These are phyloP conservation scores for Trialeurodes vaporariorum DNA, from an alignment of 1,140 invertebrate species.

Conservation along the genomic window DNA sequence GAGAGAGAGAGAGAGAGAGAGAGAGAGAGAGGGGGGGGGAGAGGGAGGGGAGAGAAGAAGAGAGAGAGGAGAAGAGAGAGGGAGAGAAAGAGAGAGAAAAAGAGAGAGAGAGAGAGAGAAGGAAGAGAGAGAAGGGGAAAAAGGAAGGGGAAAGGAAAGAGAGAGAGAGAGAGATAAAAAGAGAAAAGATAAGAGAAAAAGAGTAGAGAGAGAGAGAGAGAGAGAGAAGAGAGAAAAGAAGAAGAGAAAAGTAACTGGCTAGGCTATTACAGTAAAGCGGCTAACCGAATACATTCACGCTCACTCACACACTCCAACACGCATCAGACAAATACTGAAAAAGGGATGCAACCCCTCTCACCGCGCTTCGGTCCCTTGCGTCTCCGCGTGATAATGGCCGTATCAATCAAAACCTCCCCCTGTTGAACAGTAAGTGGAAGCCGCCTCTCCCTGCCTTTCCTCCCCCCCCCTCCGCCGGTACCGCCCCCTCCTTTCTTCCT, in stretches of 20 bases:
- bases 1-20: too few relatives aligned
- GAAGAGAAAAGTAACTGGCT: slow-evolving; percentile 3
- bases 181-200: too few relatives aligned
- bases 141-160: too few relatives aligned
- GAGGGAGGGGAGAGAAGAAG: too few relatives aligned
- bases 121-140: slow-evolving; percentile 4
- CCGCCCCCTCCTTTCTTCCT: neutral
- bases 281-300: too few relatives aligned
- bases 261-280: slow-evolving; percentile 3
- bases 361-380: too few relatives aligned
- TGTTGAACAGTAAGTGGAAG: neutral
- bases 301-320: too few relatives aligned
- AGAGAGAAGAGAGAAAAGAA: slow-evolving; percentile 6
- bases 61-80: too few relatives aligned
- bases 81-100: slow-evolving; percentile 2
- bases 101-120: slow-evolving; percentile 6
- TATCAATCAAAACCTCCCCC: neutral
- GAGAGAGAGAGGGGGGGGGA: too few relatives aligned
- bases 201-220: slow-evolving; percentile 1
- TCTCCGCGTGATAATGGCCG: neutral
- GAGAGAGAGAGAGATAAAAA: too few relatives aligned
- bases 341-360: neutral
- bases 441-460: neutral
- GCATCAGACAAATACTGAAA: too few relatives aligned
- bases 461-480: neutral